A percentile compares a stretch with the other conserved stretches of the same genome.
phyloP scores from a whole-genome alignment of 2,888 invertebrate genomes.

The Amiota mariae region DNA sequence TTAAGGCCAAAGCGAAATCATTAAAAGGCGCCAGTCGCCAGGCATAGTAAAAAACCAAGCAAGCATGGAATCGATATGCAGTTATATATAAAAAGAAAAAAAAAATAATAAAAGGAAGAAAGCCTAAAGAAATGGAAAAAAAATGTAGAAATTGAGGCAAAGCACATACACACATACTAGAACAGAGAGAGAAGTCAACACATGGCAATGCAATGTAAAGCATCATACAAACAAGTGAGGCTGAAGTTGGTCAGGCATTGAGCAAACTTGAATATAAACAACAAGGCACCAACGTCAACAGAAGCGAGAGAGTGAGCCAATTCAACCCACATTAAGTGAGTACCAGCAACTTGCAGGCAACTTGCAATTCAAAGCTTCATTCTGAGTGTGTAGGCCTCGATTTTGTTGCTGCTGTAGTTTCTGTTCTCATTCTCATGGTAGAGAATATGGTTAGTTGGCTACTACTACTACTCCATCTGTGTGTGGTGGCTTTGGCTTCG shows the following conservation, averaged over 20 bases:
- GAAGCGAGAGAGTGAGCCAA: background rate
- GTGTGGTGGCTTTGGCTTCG: no score
- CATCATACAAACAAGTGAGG: background rate
- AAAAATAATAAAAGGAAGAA: no score
- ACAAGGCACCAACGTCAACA: background rate
- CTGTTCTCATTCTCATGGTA: no score
- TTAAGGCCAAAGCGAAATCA: background rate
- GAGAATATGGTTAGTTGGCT: no score
- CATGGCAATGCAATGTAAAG: conserved; percentile 17
- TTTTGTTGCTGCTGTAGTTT: background rate
- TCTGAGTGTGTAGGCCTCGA: background rate
- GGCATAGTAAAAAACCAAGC: no score
- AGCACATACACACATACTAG: conserved; percentile 7
- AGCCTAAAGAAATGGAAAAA: background rate
- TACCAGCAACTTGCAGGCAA: background rate
- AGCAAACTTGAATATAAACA: background rate
- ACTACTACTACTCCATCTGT: no score
- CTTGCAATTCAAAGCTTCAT: background rate
- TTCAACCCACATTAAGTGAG: background rate
- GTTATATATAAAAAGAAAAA: background rate
- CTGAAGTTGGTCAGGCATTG: background rate
- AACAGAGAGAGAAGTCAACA: conserved; percentile 13
- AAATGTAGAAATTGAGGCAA: background rate
- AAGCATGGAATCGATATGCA: conserved; percentile 18
- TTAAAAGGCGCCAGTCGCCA: no score